Evolutionary conservation across 2,797 vertebrate genomes (phyloP).

Genomic region (Melanotaenia trifasciata): DNA sequence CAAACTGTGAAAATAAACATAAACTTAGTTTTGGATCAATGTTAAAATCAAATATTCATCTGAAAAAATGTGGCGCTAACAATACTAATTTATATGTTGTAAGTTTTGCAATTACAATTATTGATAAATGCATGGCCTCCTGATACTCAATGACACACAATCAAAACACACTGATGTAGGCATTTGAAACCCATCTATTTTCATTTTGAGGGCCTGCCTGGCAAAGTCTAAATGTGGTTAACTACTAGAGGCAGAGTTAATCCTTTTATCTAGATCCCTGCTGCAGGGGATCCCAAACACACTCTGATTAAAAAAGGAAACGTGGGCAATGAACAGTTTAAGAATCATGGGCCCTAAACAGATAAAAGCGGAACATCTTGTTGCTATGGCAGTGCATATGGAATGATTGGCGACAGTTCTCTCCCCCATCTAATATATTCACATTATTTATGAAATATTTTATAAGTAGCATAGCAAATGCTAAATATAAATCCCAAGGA

Average conservation of each 20-base stretch:
- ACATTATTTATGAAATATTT: conserved; percentile 88
- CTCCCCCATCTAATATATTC: conserved; percentile 83
- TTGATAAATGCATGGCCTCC: conserved; percentile 45
- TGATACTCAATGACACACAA: conserved; percentile 69
- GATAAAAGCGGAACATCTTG: conserved; percentile 86
- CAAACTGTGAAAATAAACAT: background rate
- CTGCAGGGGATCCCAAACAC: conserved; percentile 88
- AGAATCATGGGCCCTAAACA: conserved; percentile 83
- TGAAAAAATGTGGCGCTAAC: conserved; percentile 8
- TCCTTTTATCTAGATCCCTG: conserved; percentile 88
- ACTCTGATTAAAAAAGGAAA: conserved; percentile 87
- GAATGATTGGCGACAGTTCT: conserved; percentile 82
- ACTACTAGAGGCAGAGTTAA: conserved; percentile 88
- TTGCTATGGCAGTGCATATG: conserved; percentile 85
- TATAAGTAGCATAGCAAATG: conserved; percentile 86
- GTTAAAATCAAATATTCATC: background rate
- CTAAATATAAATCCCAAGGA: conserved; percentile 87
- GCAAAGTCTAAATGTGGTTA: conserved; percentile 85
- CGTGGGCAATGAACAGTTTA: conserved; percentile 86
- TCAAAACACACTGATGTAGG: conserved; percentile 73
- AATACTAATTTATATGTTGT: background rate
- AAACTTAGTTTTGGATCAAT: background rate
- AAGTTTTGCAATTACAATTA: conserved; percentile 11
- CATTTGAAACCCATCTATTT: conserved; percentile 83
- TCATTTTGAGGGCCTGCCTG: conserved; percentile 82